Percentiles rank a stretch among this genome's conserved stretches.
Conservation (phyloP, 30 jellyfish, hydroid and myxozoan species). For the Calvadosia cruxmelitensis region DNA sequence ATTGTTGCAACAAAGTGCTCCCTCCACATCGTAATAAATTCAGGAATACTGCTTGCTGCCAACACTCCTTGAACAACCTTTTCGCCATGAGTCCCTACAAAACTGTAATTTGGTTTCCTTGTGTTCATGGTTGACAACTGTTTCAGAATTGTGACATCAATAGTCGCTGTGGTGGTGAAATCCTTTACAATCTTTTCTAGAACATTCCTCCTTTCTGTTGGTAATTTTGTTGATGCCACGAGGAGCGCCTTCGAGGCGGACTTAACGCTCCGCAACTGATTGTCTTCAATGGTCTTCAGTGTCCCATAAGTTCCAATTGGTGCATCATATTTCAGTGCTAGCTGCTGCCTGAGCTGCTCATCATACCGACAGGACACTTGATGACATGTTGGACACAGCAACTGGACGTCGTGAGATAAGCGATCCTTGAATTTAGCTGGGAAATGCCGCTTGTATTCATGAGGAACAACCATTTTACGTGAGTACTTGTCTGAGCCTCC, state of each 20-base stretch:
- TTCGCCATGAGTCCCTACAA: slow-evolving; percentile 67
- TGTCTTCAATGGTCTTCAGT: slow-evolving; percentile 17
- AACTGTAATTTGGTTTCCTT: slow-evolving; percentile 22
- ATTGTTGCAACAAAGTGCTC: slow-evolving; percentile 54
- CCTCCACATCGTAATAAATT: slow-evolving; percentile 83
- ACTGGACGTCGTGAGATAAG: slow-evolving; percentile 70
- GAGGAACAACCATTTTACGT: slow-evolving; percentile 84
- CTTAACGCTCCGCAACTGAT: slow-evolving; percentile 29
- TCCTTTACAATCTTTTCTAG: slow-evolving; percentile 20
- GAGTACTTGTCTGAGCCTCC: slow-evolving; percentile 55
- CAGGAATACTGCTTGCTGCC: slow-evolving; percentile 18
- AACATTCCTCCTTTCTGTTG: slow-evolving; percentile 29
- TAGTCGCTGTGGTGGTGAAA: slow-evolving; percentile 6
- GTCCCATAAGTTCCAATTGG: slow-evolving; percentile 50
- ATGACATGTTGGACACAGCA: slow-evolving; percentile 66
- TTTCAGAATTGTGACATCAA: slow-evolving; percentile 18
- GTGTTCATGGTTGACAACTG: slow-evolving; percentile 32
- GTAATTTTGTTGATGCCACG: slow-evolving; percentile 34
- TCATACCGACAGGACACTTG: slow-evolving; percentile 53
- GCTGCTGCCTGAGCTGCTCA: slow-evolving; percentile 44
- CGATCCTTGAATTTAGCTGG: slow-evolving; percentile 70
- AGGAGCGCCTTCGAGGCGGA: slow-evolving; percentile 93
- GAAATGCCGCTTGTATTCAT: slow-evolving; percentile 79
- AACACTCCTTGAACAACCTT: slow-evolving; percentile 44
- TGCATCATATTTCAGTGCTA: slow-evolving; percentile 46